Base-by-base conservation (phyloP, 2,888 invertebrate genomes). In the Tipula lateralis region DNA sequence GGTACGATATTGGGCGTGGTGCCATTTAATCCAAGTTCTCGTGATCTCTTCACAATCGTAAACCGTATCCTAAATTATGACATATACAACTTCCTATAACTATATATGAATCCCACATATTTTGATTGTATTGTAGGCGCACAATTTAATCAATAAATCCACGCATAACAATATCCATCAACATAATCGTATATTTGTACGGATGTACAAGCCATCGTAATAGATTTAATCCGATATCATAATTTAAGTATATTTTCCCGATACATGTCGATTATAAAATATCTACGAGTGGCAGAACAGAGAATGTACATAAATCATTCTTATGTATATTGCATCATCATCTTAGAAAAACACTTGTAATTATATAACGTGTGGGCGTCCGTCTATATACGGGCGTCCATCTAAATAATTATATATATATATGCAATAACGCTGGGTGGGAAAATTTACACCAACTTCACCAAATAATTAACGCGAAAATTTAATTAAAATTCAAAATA, bases 321-420 rank as follows among this genome's bases (percentile, higher is more conserved):
- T 66, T 66, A n/a, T n/a, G n/a, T n/a, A 66, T 24, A 66, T 66
- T 66, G 66, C 66, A 66, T 66, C 66, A 66, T 66, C 66, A 66
- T 66, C 66, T 24, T 66, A 50, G 6, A 66, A 66, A 66, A 66
- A 66, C 66, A 66, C 66, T 66, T 66, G 66, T 24, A 66, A 24
- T 66, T 66, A n/a, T 66, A 66, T 66, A 50, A 50, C 9, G 66
- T 66, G 66, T 66, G 24, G 66, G 66, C 66, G 66, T 66, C 66
- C 66, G 24, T 44, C 44, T n/a, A 19, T 24, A 66, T 9, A 66
- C 24, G 24, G 7, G n/a, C n/a, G n/a, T n/a, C n/a, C n/a, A n/a
- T n/a, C n/a, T n/a, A n/a, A n/a, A n/a, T n/a, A n/a, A n/a, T n/a
- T n/a, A n/a, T n/a, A n/a, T n/a, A n/a, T n/a, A n/a, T n/a, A n/a